Conservation (phyloP, 2,797 vertebrate genomes). For the Pantherophis alleghaniensis region DNA sequence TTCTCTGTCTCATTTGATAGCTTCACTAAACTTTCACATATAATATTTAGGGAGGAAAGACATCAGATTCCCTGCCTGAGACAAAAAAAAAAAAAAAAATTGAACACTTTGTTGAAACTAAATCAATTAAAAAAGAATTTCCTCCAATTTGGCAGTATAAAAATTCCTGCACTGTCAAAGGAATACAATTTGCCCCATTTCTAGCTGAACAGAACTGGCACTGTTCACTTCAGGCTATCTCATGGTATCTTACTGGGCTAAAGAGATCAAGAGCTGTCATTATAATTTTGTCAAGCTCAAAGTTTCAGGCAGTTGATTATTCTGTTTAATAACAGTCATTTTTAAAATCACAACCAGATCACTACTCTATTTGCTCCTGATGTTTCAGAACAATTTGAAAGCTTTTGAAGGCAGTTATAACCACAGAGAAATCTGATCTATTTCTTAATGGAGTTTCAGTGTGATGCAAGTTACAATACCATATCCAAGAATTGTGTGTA, state of each 20-base stretch:
- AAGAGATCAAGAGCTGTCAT: constrained; percentile 56
- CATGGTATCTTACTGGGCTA: constrained; percentile 31
- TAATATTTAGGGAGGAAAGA: constrained; percentile 3
- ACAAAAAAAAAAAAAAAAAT: constrained; percentile 43
- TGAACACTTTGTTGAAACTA: constrained; percentile 26
- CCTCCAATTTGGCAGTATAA: constrained; percentile 32
- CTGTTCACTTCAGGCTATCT: constrained; percentile 47
- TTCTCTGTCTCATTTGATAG: constrained; percentile 1
- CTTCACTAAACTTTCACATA: constrained; percentile 43
- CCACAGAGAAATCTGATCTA: constrained; percentile 40
- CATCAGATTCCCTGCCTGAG: constrained; percentile 27
- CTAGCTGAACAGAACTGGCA: constrained; percentile 33
- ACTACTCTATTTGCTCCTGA: constrained; percentile 58
- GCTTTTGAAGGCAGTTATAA: constrained; percentile 54
- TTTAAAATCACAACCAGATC: constrained; percentile 64
- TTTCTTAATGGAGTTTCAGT: constrained; percentile 47
- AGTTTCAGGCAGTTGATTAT: constrained; percentile 47
- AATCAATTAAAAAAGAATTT: constrained; percentile 44
- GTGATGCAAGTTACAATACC: constrained; percentile 29
- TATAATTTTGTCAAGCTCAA: constrained; percentile 57
- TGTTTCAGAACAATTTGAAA: constrained; percentile 66
- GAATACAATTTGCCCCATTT: constrained; percentile 26
- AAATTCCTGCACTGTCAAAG: constrained; percentile 35
- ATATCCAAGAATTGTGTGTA: constrained; percentile 49
- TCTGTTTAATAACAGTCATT: constrained; percentile 53